These are phyloP conservation scores for Dermochelys coriacea DNA, from an alignment of 2,797 vertebrate genomes.

Conservation along the genomic window DNA sequence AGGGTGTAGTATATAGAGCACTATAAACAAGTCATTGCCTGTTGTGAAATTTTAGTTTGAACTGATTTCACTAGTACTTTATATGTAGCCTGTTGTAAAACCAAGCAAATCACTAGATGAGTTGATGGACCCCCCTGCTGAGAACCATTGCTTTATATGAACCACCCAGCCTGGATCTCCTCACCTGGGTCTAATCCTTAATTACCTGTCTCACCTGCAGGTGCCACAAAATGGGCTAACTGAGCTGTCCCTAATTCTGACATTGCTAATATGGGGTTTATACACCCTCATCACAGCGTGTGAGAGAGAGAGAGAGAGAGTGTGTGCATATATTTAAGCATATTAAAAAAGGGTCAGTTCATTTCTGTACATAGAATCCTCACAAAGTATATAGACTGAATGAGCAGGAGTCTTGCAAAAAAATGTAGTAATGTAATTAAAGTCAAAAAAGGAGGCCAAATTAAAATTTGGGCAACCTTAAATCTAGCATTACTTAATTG, in stretches of 20 bases:
- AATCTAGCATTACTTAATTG: not conserved
- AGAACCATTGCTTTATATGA: not conserved
- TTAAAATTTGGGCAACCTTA: not conserved
- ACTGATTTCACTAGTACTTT: too few relatives aligned
- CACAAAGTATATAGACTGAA: not conserved
- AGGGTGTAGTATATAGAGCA: too few relatives aligned
- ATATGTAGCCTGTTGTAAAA: too few relatives aligned
- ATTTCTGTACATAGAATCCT: not conserved
- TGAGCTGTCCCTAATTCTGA: not conserved
- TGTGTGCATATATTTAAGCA: not conserved
- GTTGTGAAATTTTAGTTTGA: too few relatives aligned
- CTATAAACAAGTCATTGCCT: too few relatives aligned
- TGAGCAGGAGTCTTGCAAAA: not conserved
- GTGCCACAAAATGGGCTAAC: not conserved
- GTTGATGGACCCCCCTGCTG: too few relatives aligned
- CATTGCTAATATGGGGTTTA: not conserved
- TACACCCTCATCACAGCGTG: not conserved
- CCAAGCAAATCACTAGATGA: too few relatives aligned
- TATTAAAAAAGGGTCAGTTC: not conserved
- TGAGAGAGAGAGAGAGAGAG: too few relatives aligned
- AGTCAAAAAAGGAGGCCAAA: not conserved
- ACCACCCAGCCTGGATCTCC: not conserved
- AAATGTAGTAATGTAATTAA: not conserved
- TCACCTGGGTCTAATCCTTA: not conserved
- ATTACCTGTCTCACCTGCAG: not conserved